A percentile compares a stretch with the other conserved stretches of the same genome.
phyloP scores from a whole-genome alignment of 2,113 vertebrate genomes.

The Trachemys scripta region DNA sequence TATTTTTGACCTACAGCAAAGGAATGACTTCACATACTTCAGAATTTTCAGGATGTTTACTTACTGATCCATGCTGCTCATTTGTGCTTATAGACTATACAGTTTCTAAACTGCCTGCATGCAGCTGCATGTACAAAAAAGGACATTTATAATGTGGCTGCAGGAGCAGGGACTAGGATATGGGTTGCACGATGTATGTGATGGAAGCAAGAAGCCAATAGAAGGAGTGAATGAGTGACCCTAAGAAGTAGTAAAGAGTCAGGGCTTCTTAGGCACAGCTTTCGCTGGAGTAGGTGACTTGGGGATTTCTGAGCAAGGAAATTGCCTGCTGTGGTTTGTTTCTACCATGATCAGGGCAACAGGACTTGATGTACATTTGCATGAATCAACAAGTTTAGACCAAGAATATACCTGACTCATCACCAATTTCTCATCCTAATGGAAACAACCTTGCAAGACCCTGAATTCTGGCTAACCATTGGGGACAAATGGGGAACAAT shows the following conservation, averaged over 20 bases:
- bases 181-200: background rate
- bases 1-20: slow-evolving; percentile 76
- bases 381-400: background rate
- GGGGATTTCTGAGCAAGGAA: background rate
- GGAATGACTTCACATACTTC: slow-evolving; percentile 64
- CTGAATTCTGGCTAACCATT: background rate
- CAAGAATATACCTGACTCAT: background rate
- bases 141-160: background rate
- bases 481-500: background rate
- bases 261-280: background rate
- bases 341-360: background rate
- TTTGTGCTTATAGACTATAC: slow-evolving; percentile 29
- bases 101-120: slow-evolving; percentile 11
- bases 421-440: background rate
- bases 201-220: background rate
- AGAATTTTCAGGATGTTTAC: slow-evolving; percentile 67
- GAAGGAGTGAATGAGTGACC: background rate
- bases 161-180: background rate
- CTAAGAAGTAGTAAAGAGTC: background rate
- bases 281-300: background rate
- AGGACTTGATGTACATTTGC: background rate
- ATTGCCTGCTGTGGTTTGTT: background rate
- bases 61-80: slow-evolving; percentile 40
- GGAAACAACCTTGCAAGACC: background rate
- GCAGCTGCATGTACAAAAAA: slow-evolving; percentile 23